Percentiles rank a stretch among this genome's conserved stretches.
These are phyloP conservation scores for Thecocarcelia acutangulata DNA, from an alignment of 2,888 invertebrate species.

Conservation along the genomic window DNA sequence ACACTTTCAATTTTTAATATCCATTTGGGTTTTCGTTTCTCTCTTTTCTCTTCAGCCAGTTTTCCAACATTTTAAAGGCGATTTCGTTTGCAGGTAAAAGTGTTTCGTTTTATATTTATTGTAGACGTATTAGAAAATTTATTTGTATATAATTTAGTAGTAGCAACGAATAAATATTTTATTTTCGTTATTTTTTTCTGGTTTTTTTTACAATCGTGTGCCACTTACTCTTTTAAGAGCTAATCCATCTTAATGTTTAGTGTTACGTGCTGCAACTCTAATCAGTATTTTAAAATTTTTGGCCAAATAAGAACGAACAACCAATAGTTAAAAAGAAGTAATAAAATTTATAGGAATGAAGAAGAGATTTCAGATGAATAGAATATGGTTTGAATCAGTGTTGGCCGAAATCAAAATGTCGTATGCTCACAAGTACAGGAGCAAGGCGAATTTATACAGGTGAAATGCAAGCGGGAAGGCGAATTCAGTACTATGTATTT, in stretches of 20 bases:
- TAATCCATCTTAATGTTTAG: slow-evolving; percentile 60
- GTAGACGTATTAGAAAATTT: slow-evolving; percentile 16
- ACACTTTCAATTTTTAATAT: slow-evolving; percentile 54
- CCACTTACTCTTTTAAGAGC: slow-evolving; percentile 48
- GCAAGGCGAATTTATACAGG: no score
- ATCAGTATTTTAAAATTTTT: slow-evolving; percentile 65
- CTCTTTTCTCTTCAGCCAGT: background rate
- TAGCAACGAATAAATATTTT: slow-evolving; percentile 43
- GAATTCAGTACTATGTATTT: no score
- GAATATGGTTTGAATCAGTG: slow-evolving; percentile 1
- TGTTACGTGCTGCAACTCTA: slow-evolving; percentile 61
- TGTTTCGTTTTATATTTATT: slow-evolving; percentile 38
- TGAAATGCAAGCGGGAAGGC: no score
- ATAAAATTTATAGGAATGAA: background rate
- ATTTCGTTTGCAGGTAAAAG: background rate
- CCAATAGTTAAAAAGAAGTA: slow-evolving; percentile 27
- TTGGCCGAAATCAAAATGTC: no score
- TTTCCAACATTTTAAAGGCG: slow-evolving; percentile 1
- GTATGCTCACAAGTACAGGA: no score
- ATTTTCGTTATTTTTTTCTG: background rate
- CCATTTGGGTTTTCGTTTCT: background rate
- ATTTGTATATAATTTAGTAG: slow-evolving; percentile 9
- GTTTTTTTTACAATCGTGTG: slow-evolving; percentile 1
- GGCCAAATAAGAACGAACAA: slow-evolving; percentile 10
- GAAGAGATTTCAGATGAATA: background rate